Evolutionary conservation across 1,140 invertebrate genomes (phyloP), one percentile per base, ranked within the genome.

Genomic region (Holotrichia oblita): DNA sequence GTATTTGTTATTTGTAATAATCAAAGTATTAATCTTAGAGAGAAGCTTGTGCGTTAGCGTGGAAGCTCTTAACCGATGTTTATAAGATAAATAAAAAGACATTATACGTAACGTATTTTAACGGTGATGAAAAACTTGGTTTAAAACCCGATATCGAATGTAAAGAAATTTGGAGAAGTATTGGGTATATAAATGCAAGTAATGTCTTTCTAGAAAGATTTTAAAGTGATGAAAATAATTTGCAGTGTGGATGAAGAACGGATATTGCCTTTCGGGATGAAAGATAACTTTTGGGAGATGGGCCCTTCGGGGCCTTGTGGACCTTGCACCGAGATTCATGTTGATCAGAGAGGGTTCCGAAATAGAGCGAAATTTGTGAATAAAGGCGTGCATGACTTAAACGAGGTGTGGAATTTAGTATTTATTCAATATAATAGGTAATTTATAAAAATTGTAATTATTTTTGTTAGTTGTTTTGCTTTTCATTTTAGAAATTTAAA

Each of bases 281-380:
- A 90, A 81, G 96, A 98, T 72, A 99, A 99, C 88, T 99, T 99
- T 88, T 99, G 98, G 98, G 96, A 98, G 89, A 99, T 99, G 98
- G 96, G n/a, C n/a, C 73, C 88, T 6, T 93, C 90, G 0, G 97
- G 97, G 0, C 97, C 97, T 0, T 98, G 97, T 90, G 97, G 97
- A 3, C 95, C 96, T 6, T 98, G 95, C 84, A 97, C 97, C 3
- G 98, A 99, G 89, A 97, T 99, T 83, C 96, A 99, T 86, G 92
- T 93, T 81, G 94, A 95, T 87, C 91, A 93, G 80, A 81, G 86
- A 40, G 88, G 87, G 79, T 85, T 80, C 44, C 80, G n/a, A 20
- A 89, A 91, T 85, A 88, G 90, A 73, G 85, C 87, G 0, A 85
- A 87, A 44, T 88, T 91, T 81, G 90, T 95, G n/a, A 94, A 95